Conservation (phyloP, 2,888 invertebrate species). For the Tetanocera ferruginea region DNA sequence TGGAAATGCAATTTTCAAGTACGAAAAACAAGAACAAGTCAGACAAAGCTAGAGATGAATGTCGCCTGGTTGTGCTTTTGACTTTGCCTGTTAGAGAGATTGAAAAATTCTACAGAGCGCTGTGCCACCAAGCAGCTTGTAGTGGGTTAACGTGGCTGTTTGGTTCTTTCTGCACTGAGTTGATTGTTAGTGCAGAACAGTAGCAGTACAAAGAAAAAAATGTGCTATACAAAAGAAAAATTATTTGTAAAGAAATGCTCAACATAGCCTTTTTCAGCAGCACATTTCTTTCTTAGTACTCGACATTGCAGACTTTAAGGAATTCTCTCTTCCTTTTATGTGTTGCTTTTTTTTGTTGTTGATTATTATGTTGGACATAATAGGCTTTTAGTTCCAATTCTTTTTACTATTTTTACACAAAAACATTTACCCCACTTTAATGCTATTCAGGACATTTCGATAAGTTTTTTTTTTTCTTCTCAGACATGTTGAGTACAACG, state of each 20-base stretch:
- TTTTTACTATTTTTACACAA: neutral
- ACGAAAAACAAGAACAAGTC: neutral
- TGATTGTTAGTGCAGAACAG: neutral
- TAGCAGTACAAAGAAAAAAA: neutral
- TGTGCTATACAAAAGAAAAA: neutral
- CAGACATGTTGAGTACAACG: no score
- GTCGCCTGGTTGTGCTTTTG: conserved; percentile 49
- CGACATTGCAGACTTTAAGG: neutral
- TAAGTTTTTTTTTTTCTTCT: no score
- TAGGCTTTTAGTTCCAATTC: conserved; percentile 40
- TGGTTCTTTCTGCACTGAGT: neutral
- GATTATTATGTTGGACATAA: conserved; percentile 41
- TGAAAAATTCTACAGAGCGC: conserved; percentile 23
- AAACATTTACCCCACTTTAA: neutral
- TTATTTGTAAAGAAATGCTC: conserved; percentile 34
- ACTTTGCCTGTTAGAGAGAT: conserved; percentile 19
- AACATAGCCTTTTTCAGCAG: conserved; percentile 29
- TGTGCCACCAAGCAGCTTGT: neutral
- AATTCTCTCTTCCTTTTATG: neutral
- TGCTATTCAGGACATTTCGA: no score
- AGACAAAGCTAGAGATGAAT: neutral
- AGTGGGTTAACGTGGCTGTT: neutral
- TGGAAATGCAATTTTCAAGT: conserved; percentile 16
- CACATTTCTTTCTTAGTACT: conserved; percentile 13
- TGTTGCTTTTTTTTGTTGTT: conserved; percentile 19